Evolutionary conservation across 2,113 vertebrate genomes (phyloP).

Genomic region (Sander lucioperca): DNA sequence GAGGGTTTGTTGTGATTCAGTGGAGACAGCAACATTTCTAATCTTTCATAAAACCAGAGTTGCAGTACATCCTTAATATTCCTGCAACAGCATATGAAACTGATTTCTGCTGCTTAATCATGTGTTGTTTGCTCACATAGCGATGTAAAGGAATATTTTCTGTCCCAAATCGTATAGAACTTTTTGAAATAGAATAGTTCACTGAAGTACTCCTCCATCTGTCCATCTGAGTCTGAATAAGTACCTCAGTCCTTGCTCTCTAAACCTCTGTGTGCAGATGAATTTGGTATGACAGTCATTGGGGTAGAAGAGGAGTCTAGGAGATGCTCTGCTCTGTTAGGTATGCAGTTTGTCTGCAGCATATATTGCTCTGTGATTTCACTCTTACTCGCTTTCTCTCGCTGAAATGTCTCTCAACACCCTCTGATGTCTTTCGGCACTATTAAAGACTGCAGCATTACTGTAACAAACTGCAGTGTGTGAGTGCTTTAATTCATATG

Average conservation of each 20-base stretch:
- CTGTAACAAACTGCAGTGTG: slow-evolving; percentile 39
- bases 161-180: not conserved
- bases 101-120: not conserved
- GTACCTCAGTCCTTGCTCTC: slow-evolving; percentile 36
- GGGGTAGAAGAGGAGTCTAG: slow-evolving; percentile 17
- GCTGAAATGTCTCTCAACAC: slow-evolving; percentile 17
- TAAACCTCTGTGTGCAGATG: slow-evolving; percentile 31
- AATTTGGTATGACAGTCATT: slow-evolving; percentile 40
- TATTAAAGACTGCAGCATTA: slow-evolving; percentile 38
- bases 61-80: not conserved
- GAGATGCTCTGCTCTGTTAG: slow-evolving; percentile 29
- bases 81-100: not conserved
- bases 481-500: slow-evolving; percentile 14
- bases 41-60: slow-evolving; percentile 7
- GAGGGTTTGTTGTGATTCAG: not conserved
- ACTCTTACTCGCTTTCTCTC: slow-evolving; percentile 8
- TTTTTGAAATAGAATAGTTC: not conserved
- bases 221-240: slow-evolving; percentile 23
- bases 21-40: not conserved
- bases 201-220: not conserved
- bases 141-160: not conserved
- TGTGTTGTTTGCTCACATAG: not conserved
- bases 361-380: slow-evolving; percentile 29
- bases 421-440: slow-evolving; percentile 35
- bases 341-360: slow-evolving; percentile 40